Evolutionary conservation across 2,113 vertebrate genomes (phyloP), one percentile per base, ranked within the genome.

Genomic region (Probosciger aterrimus): DNA sequence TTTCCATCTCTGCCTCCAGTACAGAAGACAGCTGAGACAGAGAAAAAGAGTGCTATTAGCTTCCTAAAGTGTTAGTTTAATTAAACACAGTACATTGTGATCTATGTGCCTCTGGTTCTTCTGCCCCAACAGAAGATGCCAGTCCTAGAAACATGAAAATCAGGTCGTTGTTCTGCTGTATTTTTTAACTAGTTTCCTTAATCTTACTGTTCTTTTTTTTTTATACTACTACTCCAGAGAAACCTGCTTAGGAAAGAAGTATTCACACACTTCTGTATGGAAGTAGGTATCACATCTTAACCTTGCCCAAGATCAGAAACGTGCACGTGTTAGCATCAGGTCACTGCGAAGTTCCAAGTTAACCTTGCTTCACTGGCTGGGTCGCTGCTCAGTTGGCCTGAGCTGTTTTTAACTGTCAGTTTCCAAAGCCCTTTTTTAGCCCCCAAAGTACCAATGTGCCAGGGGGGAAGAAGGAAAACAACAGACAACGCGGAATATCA

Each of bases 1-100:
- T 99, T 99, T 73, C 99, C 99, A 97, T 99, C 99, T 98, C 99
- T 98, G 70, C 98, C 99, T 88, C 99, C 99, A 47, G 99, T 99
- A 91, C 98, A 99, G 96, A 99, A 99, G 35, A 99, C 98, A 96
- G 99, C 99, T 99, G 95, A 83, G 60, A 85, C 46, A 91, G 41
- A 92, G 74, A 87, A 44, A 55, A 50, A 31, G 31, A 74, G 17
- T 22, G 18, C 28, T 76, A 39, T 82, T 87, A 96, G 59, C 31
- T 62, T 83, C 9, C 23, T 18, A 50, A 65, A 87, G n/a, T 11
- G 28, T 33, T 59, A 6, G 37, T 70, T 90, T 86, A 70, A 86
- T 80, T 64, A 33, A 70, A 73, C 59, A 14, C 52, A 73, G 63
- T 35, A 50, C 7, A 71, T 70, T n/a, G 46, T 4, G 14, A 49